Evolutionary conservation across 2,888 invertebrate genomes (phyloP).

Genomic region (Conops quadrifasciatus): DNA sequence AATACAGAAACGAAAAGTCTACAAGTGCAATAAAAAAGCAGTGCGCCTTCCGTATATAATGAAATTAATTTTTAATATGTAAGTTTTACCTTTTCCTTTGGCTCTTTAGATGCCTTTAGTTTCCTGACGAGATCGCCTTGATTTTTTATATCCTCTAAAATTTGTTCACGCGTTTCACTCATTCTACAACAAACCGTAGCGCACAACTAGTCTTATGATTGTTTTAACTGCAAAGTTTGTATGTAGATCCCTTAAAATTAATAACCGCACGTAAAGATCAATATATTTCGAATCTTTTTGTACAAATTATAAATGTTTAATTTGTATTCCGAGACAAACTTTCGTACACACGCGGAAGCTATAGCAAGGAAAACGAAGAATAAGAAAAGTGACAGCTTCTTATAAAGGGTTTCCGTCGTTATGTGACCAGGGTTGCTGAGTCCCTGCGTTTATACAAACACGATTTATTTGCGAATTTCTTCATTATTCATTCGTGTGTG

Average conservation of each 20-base stretch:
- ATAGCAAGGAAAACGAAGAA: neutral
- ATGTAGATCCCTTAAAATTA: neutral
- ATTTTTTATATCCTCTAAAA: conserved; percentile 71
- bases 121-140: conserved; percentile 85
- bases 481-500: no score
- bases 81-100: conserved; percentile 74
- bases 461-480: no score
- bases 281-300: neutral
- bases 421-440: no score
- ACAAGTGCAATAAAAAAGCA: conserved; percentile 17
- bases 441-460: no score
- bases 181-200: conserved; percentile 49
- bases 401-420: neutral
- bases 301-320: neutral
- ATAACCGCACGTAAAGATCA: neutral
- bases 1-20: neutral
- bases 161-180: conserved; percentile 67
- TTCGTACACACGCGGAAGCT: neutral
- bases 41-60: neutral
- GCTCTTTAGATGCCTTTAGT: conserved; percentile 82
- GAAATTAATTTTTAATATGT: neutral
- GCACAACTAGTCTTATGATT: neutral
- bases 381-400: neutral
- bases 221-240: neutral
- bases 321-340: neutral